These are phyloP conservation scores for Theonella swinhoei DNA, from an alignment of 37 sponge, comb jelly and placozoan genomes.

Conservation along the genomic window DNA sequence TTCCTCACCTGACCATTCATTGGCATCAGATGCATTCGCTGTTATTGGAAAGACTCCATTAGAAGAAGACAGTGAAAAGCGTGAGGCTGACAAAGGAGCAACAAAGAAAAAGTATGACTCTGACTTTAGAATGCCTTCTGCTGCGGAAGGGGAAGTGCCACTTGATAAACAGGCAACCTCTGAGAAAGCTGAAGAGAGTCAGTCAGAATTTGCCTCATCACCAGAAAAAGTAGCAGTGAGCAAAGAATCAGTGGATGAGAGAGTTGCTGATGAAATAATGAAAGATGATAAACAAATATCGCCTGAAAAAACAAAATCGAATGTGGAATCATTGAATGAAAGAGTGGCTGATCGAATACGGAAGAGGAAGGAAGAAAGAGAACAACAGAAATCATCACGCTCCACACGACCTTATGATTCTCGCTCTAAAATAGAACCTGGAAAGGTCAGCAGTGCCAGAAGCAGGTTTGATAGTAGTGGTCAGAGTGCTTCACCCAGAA, in stretches of 20 bases:
- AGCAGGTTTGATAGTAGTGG: conserved; percentile 3
- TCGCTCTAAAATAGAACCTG: neutral
- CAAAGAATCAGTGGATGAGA: neutral
- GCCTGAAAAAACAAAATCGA: too few species aligned
- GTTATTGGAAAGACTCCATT: neutral
- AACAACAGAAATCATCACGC: neutral
- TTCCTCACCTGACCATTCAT: too few species aligned
- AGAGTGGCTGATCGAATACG: too few species aligned
- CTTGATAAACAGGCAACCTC: too few species aligned
- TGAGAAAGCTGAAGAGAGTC: too few species aligned
- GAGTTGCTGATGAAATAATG: neutral
- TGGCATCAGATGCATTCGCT: neutral
- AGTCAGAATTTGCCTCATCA: neutral
- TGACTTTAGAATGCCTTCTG: neutral
- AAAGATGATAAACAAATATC: too few species aligned
- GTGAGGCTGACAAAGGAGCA: conserved; percentile 8
- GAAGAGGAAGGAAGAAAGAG: neutral
- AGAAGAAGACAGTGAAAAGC: conserved; percentile 28
- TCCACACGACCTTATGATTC: neutral
- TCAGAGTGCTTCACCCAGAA: neutral
- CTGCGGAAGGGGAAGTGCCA: neutral
- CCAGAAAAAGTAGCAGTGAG: neutral
- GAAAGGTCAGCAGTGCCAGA: conserved; percentile 13
- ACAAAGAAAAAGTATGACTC: neutral
- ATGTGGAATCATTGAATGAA: too few species aligned